Evolutionary conservation across 53 echinoderm and acorn worm genomes (phyloP), one percentile per base, ranked within the genome.

Genomic region (Astropecten irregularis): DNA sequence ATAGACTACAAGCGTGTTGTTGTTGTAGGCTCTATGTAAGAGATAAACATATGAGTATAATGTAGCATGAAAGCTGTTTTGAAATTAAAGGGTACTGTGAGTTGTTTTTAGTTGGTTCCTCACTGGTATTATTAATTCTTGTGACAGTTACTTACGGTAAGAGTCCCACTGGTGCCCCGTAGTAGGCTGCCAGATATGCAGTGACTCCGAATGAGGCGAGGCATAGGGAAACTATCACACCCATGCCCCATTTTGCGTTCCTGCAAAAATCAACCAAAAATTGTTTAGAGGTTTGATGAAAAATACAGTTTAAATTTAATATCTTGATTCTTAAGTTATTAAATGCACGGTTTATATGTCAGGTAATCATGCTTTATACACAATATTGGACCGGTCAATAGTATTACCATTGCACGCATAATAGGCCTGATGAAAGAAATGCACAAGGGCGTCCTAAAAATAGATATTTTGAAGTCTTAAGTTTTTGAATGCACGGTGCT

Each of bases 1-100:
- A 14, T 68, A 71, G 1, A 34, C 52, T 10, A 40, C 53, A 13
- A 34, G 36, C 2, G 84, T 58, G 15, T 72, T 59, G 49, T 92
- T 65, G 40, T 85, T 92, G 44, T 71, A 92, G 9, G 56, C 5
- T 29, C 91, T 91, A 44, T n/a, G 20, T 0, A n/a, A n/a, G 0
- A 1, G 20, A 51, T 10, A 8, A 34, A 0, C 13, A 72, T 8
- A 16, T 27, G 42, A 21, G 18, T 35, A 33, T n/a, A 64, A 20
- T n/a, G n/a, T n/a, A n/a, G n/a, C n/a, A n/a, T n/a, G n/a, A n/a
- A n/a, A n/a, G n/a, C n/a, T n/a, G n/a, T n/a, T n/a, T n/a, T n/a
- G n/a, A n/a, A n/a, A n/a, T n/a, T n/a, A n/a, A n/a, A n/a, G n/a
- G n/a, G n/a, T n/a, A n/a, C n/a, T n/a, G n/a, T n/a, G n/a, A n/a